phyloP scores from a whole-genome alignment of 2,113 vertebrate genomes.

The Ctenodactylus gundi region DNA sequence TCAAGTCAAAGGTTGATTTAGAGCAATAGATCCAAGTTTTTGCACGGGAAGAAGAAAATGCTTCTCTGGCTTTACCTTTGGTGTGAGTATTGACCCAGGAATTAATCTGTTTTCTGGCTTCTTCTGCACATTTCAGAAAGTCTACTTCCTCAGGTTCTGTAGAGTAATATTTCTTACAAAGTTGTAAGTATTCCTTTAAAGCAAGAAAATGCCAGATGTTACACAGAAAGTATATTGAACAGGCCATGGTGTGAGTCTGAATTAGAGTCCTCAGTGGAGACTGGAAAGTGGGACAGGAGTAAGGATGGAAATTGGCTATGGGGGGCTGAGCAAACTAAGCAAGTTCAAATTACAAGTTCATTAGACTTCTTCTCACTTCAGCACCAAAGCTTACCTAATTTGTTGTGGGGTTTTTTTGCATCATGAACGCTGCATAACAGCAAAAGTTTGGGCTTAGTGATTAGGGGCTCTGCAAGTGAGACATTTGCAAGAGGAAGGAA shows the following conservation, averaged over 20 bases:
- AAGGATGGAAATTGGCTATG: background rate
- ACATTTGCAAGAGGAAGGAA: background rate
- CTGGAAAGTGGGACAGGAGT: background rate
- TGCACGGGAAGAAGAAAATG: background rate
- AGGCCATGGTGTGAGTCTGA: background rate
- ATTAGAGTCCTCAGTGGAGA: background rate
- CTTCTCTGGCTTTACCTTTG: slow-evolving; percentile 76
- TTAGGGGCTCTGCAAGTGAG: background rate
- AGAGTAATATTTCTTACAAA: slow-evolving; percentile 78
- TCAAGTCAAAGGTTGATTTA: background rate
- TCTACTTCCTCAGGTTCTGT: slow-evolving; percentile 76
- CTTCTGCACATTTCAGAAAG: slow-evolving; percentile 79
- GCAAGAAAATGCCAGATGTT: slow-evolving; percentile 20
- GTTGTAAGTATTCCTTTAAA: slow-evolving; percentile 79
- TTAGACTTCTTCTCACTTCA: no score
- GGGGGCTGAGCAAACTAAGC: background rate
- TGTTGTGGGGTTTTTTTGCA: no score
- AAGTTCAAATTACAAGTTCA: background rate
- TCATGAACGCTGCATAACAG: background rate
- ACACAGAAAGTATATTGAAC: background rate
- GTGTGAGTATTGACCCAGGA: slow-evolving; percentile 83
- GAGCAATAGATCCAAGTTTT: background rate
- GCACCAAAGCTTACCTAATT: background rate
- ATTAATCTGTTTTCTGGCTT: slow-evolving; percentile 81
- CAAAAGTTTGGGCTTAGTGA: fast-evolving